Base-by-base conservation (phyloP, 2,888 invertebrate species). In the Ophioninae sp. region DNA sequence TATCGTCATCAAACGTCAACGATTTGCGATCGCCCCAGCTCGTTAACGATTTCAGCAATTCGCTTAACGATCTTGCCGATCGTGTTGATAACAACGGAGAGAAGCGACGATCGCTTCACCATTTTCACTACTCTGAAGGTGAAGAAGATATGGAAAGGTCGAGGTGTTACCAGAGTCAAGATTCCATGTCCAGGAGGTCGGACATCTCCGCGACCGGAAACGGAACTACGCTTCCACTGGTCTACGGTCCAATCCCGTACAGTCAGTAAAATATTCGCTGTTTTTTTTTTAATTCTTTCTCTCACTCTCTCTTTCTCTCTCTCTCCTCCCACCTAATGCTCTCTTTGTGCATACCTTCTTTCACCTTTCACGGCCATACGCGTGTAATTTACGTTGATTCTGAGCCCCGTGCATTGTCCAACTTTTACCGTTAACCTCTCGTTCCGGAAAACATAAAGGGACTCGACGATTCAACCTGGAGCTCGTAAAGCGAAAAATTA, bases 221-320 rank as follows among this genome's bases (percentile, higher is more conserved):
- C 87, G 93, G 94, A 87, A 93, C 94, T 87, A 94, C 95, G 91
- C 95, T 96, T 93, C 96, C 96, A 84, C 94, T 96, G 91, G 95
- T 97, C 87, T 96, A 96, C 92, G 96, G 96, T 86, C 96, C 96
- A 87, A 94, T 95, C 87, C 96, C 96, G 82, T 96, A 96, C 93
- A 96, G 96, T 96, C 94, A 96, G 96, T 96, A 95, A 90, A 81
- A 80, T 79, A 56, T 79, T 67, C 57, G 37, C 59, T 73, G 39
- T 68, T 57, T 64, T 59, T 69, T 62, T 79, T 65, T 64, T n/a
- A n/a, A n/a, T 69, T 64, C 69, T 64, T 59, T 80, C 73, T 75
- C 82, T 75, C 64, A 68, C 56, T n/a, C 44, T 13, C 50, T 44
- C 20, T 70, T 56, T 79, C 37, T 44, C 41, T 65, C 20, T 68